phyloP scores from a whole-genome alignment of 2,888 invertebrate genomes.

The Habroteleia sp. region DNA sequence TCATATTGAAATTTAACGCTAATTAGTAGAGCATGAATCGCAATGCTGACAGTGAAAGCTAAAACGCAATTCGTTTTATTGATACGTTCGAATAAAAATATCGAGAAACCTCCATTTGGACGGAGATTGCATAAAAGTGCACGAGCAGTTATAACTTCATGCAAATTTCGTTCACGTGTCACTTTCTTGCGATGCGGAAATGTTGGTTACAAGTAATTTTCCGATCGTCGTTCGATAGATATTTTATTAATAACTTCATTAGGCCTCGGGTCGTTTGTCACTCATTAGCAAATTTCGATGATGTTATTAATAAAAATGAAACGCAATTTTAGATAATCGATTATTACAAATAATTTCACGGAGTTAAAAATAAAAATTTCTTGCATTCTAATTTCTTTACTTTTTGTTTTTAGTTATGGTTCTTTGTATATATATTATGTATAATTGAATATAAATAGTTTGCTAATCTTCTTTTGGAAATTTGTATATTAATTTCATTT shows the following conservation, averaged over 20 bases:
- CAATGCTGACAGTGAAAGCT: constrained; percentile 42
- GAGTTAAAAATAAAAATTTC: too few relatives aligned
- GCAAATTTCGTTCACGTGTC: constrained; percentile 13
- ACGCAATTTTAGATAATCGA: background rate
- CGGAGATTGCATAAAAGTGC: constrained; percentile 32
- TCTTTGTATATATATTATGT: too few relatives aligned
- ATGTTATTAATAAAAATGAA: background rate
- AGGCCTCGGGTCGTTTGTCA: background rate
- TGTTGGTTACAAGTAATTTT: constrained; percentile 15
- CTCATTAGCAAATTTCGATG: background rate
- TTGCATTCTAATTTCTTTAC: too few relatives aligned
- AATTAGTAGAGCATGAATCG: constrained; percentile 41
- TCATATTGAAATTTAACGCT: constrained; percentile 29
- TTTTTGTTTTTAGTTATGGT: too few relatives aligned
- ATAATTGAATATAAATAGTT: too few relatives aligned
- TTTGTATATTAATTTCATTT: too few relatives aligned
- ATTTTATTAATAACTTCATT: constrained; percentile 7
- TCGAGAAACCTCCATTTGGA: constrained; percentile 24
- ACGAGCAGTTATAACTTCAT: constrained; percentile 20
- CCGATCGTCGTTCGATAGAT: background rate
- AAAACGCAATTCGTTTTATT: constrained; percentile 28
- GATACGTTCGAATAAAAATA: constrained; percentile 28
- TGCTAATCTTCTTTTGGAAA: too few relatives aligned
- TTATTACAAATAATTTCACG: too few relatives aligned
- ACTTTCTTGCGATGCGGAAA: constrained; percentile 11